phyloP scores from a whole-genome alignment of 2,888 invertebrate genomes.

The Drosophila nigricruria region DNA sequence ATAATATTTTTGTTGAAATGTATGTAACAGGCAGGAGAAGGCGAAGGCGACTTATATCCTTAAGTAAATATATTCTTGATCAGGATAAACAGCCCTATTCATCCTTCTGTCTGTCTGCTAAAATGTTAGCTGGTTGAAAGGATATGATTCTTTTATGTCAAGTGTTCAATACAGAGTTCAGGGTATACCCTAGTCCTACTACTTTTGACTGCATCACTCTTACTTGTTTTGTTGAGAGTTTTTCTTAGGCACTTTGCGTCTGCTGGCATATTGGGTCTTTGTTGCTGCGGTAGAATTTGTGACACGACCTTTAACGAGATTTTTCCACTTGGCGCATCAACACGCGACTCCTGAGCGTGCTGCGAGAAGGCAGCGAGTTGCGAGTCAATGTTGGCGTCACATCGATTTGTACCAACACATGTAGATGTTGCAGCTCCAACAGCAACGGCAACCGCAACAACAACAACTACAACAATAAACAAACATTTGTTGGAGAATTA shows the following conservation, averaged over 20 bases:
- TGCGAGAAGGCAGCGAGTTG: conserved; percentile 33
- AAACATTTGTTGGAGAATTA: conserved; percentile 77
- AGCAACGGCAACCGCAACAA: conserved; percentile 4
- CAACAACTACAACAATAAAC: conserved; percentile 46
- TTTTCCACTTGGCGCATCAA: conserved; percentile 75
- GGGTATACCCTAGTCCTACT: neutral
- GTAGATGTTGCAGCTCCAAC: conserved; percentile 53
- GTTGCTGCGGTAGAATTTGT: conserved; percentile 55
- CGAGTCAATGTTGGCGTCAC: conserved; percentile 53
- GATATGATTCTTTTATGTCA: neutral
- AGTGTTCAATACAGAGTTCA: neutral
- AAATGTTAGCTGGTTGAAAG: too few relatives aligned
- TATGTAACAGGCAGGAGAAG: too few relatives aligned
- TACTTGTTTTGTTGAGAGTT: conserved; percentile 21
- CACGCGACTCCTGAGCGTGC: conserved; percentile 69
- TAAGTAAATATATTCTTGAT: neutral
- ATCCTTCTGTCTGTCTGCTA: neutral
- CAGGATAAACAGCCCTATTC: neutral
- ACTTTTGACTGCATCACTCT: neutral
- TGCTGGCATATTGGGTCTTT: conserved; percentile 59
- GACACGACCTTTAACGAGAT: conserved; percentile 78
- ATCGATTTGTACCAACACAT: conserved; percentile 81
- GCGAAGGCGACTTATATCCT: neutral
- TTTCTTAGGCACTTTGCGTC: conserved; percentile 53
- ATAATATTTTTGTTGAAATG: neutral